phyloP scores from a whole-genome alignment of 1,140 invertebrate genomes.

The Rhagoletis zephyria region DNA sequence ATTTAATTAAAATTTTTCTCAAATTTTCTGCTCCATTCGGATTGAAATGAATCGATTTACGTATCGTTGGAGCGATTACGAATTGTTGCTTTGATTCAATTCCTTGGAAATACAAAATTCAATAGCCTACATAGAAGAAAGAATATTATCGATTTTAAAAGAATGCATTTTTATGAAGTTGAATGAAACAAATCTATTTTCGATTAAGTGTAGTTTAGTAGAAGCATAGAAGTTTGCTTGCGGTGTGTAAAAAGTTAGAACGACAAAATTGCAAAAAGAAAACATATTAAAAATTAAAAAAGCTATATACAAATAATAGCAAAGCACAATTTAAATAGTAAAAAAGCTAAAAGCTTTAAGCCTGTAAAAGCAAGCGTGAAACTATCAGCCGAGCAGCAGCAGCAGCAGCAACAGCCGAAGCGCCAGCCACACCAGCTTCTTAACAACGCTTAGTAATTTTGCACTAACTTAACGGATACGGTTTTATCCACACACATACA shows the following conservation, averaged over 20 bases:
- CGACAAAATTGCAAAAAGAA: background rate
- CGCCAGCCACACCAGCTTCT: constrained; percentile 1
- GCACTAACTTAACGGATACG: constrained; percentile 4
- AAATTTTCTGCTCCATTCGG: background rate
- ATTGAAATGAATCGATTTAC: constrained; percentile 49
- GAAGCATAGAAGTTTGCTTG: background rate
- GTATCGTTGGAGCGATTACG: constrained; percentile 28
- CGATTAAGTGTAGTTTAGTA: constrained; percentile 25
- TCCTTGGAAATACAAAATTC: constrained; percentile 20
- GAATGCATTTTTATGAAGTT: constrained; percentile 19
- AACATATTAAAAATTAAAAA: background rate
- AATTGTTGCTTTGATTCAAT: constrained; percentile 45
- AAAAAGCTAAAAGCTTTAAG: constrained; percentile 34
- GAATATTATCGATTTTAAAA: constrained; percentile 45
- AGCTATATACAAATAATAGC: constrained; percentile 8
- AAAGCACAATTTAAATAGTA: constrained; percentile 18
- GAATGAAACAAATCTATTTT: background rate
- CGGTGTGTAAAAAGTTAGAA: constrained; percentile 11
- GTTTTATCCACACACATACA: constrained; percentile 6
- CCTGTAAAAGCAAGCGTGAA: constrained; percentile 7
- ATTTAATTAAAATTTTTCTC: background rate
- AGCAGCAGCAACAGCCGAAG: background rate
- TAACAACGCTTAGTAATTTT: constrained; percentile 18
- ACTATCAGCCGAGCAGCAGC: background rate
- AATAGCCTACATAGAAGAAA: constrained; percentile 15